Percentiles rank a stretch among this genome's conserved stretches.
phyloP scores from a whole-genome alignment of 2,797 vertebrate species.

The Naso thynnoides region DNA sequence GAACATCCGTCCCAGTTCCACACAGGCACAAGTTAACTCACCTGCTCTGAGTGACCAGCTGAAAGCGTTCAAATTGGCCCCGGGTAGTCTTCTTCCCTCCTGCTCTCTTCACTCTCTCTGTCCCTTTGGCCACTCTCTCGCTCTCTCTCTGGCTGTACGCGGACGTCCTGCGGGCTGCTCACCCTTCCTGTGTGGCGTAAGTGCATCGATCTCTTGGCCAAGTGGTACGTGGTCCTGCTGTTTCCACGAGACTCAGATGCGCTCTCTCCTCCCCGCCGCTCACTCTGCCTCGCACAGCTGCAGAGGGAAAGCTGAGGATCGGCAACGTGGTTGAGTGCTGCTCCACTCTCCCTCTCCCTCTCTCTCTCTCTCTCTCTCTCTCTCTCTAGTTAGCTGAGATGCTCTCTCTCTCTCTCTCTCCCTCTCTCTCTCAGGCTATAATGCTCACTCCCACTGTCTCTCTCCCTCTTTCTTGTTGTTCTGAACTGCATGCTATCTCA shows the following conservation, averaged over 20 bases:
- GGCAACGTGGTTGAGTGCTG: constrained; percentile 71
- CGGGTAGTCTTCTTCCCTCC: constrained; percentile 48
- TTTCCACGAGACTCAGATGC: constrained; percentile 72
- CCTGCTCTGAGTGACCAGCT: constrained; percentile 72
- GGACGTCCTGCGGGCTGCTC: constrained; percentile 66
- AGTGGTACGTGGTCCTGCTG: constrained; percentile 77
- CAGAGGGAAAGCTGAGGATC: constrained; percentile 78
- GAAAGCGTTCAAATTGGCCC: constrained; percentile 63
- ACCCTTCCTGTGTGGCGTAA: constrained; percentile 59
- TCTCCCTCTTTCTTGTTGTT: constrained; percentile 57
- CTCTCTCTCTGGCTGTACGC: constrained; percentile 42
- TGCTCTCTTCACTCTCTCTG: constrained; percentile 49
- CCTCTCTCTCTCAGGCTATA: neutral
- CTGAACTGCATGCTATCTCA: constrained; percentile 56
- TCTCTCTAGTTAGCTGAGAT: constrained; percentile 45
- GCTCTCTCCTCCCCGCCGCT: constrained; percentile 67
- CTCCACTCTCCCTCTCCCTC: constrained; percentile 59
- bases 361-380: constrained; percentile 48
- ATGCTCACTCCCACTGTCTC: neutral
- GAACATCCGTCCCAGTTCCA: constrained; percentile 21
- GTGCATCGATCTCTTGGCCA: constrained; percentile 74
- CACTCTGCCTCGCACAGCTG: constrained; percentile 80
- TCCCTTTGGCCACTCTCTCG: constrained; percentile 34
- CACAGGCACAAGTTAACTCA: constrained; percentile 80
- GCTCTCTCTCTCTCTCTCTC: constrained; percentile 36